Conservation (phyloP, 1,140 invertebrate genomes). For the Brachionus sp. region DNA sequence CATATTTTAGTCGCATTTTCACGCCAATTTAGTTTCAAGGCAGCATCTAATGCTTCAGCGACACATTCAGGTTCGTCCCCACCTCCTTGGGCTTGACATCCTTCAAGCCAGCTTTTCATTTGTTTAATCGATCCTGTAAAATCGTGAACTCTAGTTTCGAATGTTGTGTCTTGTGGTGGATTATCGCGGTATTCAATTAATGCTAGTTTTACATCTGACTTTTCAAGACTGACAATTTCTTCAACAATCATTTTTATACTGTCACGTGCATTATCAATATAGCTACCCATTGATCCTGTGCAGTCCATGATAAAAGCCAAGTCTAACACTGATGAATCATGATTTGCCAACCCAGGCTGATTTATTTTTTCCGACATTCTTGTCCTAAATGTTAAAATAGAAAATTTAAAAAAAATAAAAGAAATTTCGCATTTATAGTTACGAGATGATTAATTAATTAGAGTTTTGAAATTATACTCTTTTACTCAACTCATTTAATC, state of each 20-base stretch:
- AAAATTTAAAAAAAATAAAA: too few species aligned
- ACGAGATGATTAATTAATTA: too few species aligned
- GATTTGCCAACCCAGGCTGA: constrained; percentile 9
- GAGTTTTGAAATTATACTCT: too few species aligned
- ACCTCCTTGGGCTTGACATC: constrained; percentile 49
- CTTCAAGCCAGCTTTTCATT: constrained; percentile 52
- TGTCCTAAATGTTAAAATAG: not conserved
- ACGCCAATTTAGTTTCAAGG: constrained; percentile 52
- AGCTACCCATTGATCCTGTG: constrained; percentile 53
- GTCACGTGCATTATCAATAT: constrained; percentile 50
- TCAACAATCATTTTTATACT: constrained; percentile 53
- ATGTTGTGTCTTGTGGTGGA: constrained; percentile 50
- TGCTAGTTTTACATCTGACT: constrained; percentile 51
- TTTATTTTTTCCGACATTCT: constrained; percentile 10
- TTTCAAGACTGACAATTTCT: constrained; percentile 51
- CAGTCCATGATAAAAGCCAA: constrained; percentile 54
- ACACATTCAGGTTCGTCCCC: constrained; percentile 54
- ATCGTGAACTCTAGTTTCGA: constrained; percentile 51
- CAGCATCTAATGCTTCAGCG: constrained; percentile 52
- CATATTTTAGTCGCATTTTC: constrained; percentile 52
- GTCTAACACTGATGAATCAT: constrained; percentile 48
- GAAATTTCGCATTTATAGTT: too few species aligned
- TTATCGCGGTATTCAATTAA: constrained; percentile 54
- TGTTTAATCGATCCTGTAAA: constrained; percentile 51
- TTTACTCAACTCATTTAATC: too few species aligned